These are phyloP conservation scores for Fukomys damarensis DNA, from an alignment of 2,113 vertebrate species.

Conservation along the genomic window DNA sequence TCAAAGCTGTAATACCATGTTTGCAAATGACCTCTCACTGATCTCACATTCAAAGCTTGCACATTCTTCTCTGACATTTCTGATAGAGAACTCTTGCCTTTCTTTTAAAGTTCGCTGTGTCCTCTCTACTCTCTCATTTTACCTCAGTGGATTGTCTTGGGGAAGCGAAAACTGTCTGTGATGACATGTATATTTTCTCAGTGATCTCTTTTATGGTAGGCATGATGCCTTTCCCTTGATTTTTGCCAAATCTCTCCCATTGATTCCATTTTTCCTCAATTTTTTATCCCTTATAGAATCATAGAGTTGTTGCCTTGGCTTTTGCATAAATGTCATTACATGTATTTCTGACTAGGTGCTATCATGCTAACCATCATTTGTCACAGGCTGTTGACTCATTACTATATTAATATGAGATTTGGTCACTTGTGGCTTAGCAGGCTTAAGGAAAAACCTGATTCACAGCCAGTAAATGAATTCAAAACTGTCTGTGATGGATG, in stretches of 20 bases:
- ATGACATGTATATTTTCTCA: neutral
- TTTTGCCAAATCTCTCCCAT: slow-evolving; percentile 42
- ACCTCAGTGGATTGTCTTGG: neutral
- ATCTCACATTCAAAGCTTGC: neutral
- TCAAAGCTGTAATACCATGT: neutral
- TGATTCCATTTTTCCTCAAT: neutral
- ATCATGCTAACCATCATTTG: slow-evolving; percentile 44
- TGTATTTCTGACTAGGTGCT: slow-evolving; percentile 36
- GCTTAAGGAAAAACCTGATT: slow-evolving; percentile 18
- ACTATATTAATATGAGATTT: slow-evolving; percentile 45
- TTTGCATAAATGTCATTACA: slow-evolving; percentile 44
- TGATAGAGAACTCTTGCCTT: neutral
- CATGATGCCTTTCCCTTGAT: neutral
- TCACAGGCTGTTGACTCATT: slow-evolving; percentile 38
- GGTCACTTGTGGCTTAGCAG: slow-evolving; percentile 51
- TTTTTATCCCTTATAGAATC: neutral
- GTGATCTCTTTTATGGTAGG: neutral
- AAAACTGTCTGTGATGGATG: neutral
- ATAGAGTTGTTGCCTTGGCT: neutral
- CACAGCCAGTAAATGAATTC: slow-evolving; percentile 24
- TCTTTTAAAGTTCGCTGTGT: neutral
- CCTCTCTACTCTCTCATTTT: neutral
- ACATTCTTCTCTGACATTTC: neutral
- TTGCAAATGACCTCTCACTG: slow-evolving; percentile 35
- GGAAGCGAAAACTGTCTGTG: neutral